Percentiles rank a stretch among this genome's conserved stretches.
Evolutionary conservation across 2,113 vertebrate genomes (phyloP).

Genomic region (Cnemophilus loriae): DNA sequence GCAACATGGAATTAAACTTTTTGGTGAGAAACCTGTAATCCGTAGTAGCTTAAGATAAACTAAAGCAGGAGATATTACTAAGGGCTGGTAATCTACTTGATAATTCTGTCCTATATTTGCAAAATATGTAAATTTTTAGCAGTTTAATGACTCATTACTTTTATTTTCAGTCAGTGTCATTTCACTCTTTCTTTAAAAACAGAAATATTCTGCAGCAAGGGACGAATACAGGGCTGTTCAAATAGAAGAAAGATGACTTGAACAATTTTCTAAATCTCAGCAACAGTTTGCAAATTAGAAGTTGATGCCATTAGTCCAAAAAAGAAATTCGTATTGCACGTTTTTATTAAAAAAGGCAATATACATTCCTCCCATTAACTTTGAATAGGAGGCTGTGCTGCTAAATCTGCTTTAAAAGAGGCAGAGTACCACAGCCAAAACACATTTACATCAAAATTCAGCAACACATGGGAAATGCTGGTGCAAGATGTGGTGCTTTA

Average conservation of each 20-base stretch:
- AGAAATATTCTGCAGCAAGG: not conserved
- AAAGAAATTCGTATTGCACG: not conserved
- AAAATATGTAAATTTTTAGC: not conserved
- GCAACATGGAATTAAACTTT: not conserved
- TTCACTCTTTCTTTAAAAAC: not conserved
- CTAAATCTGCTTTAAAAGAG: not conserved
- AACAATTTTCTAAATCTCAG: not conserved
- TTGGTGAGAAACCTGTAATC: not conserved
- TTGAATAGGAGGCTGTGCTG: not conserved
- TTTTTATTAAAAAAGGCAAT: not conserved
- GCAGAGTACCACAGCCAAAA: not conserved
- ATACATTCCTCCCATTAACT: not conserved
- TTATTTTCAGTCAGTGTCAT: not conserved
- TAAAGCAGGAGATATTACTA: not conserved
- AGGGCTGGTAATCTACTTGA: not conserved
- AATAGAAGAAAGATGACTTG: not conserved
- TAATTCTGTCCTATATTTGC: not conserved
- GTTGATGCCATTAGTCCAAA: not conserved
- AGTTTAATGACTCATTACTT: not conserved
- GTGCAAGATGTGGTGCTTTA: slow-evolving; percentile 16
- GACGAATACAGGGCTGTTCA: not conserved
- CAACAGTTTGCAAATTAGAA: not conserved
- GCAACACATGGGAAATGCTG: not conserved
- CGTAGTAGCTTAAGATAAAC: not conserved
- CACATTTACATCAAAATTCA: not conserved